A percentile compares a stretch with the other conserved stretches of the same genome.
Evolutionary conservation across 1,140 invertebrate genomes (phyloP).

Genomic region (Pygmarrhopalites habei): DNA sequence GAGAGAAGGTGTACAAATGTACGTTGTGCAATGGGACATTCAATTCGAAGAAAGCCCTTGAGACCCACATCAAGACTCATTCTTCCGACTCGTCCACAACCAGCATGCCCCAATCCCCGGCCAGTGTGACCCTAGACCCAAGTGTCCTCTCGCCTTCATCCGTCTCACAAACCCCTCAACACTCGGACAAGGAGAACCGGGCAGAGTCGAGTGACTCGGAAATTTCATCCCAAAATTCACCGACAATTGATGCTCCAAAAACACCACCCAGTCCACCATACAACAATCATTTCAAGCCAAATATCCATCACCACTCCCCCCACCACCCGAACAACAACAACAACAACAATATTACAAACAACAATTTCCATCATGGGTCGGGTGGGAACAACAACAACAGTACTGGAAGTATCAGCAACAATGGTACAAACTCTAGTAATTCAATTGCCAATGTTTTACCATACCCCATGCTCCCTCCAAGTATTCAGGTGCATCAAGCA

Average conservation of each 20-base stretch:
- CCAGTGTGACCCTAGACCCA: constrained; percentile 6
- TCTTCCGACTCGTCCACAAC: constrained; percentile 47
- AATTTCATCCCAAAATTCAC: constrained; percentile 36
- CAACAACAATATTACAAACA: constrained; percentile 8
- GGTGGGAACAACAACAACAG: background rate
- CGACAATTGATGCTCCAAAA: constrained; percentile 23
- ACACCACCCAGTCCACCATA: constrained; percentile 18
- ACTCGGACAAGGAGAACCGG: constrained; percentile 39
- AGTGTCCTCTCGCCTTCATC: constrained; percentile 26
- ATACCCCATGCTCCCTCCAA: constrained; percentile 39
- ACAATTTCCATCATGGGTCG: background rate
- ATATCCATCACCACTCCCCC: constrained; percentile 10
- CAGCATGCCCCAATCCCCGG: constrained; percentile 8
- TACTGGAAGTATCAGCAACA: background rate
- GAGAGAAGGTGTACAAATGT: constrained; percentile 84
- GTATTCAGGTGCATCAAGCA: constrained; percentile 38
- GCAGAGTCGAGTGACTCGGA: constrained; percentile 38
- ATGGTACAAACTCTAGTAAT: constrained; percentile 6
- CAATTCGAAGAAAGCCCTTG: constrained; percentile 80
- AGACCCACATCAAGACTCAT: constrained; percentile 81
- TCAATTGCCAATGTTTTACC: background rate
- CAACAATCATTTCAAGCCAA: constrained; percentile 12
- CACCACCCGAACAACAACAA: constrained; percentile 1
- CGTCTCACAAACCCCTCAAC: constrained; percentile 26
- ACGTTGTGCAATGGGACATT: constrained; percentile 82